A percentile compares a stretch with the other conserved stretches of the same genome.
Evolutionary conservation across 1,140 invertebrate species (phyloP).

Genomic region (Physella acuta): DNA sequence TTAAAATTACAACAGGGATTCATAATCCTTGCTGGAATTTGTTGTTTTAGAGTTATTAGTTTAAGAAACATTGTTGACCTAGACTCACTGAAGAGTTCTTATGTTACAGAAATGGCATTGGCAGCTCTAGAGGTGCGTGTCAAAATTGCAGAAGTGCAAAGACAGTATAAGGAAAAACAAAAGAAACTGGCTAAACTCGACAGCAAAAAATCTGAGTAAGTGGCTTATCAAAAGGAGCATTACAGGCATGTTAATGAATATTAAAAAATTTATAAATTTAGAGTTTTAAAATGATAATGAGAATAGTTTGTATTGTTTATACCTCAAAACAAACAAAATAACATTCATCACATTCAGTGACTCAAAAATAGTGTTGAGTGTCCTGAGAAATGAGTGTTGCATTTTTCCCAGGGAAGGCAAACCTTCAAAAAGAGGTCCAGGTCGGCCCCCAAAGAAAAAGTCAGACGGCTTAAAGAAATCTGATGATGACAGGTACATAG

Average conservation of each 20-base stretch:
- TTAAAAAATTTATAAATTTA: background rate
- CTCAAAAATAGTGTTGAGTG: too few relatives aligned
- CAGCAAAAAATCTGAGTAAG: constrained; percentile 42
- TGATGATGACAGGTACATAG: constrained; percentile 19
- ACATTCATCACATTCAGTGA: too few relatives aligned
- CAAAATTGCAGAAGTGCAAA: constrained; percentile 76
- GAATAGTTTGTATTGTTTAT: background rate
- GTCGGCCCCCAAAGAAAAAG: constrained; percentile 24
- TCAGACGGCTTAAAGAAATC: background rate
- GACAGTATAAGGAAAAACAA: constrained; percentile 80
- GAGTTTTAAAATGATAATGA: background rate
- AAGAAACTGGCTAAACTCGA: constrained; percentile 73
- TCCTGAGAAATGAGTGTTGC: too few relatives aligned
- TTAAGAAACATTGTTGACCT: too few relatives aligned
- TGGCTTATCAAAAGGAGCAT: constrained; percentile 17
- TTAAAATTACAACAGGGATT: too few relatives aligned
- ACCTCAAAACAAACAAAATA: too few relatives aligned
- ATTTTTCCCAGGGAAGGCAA: constrained; percentile 7
- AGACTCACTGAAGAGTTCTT: too few relatives aligned
- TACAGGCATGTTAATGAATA: too few relatives aligned
- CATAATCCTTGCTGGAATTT: too few relatives aligned
- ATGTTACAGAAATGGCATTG: too few relatives aligned
- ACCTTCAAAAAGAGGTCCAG: constrained; percentile 13
- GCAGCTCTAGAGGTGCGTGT: constrained; percentile 78
- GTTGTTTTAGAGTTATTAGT: too few relatives aligned